Evolutionary conservation across 1,140 invertebrate species (phyloP).

Genomic region (Drosophila lacteicornis): DNA sequence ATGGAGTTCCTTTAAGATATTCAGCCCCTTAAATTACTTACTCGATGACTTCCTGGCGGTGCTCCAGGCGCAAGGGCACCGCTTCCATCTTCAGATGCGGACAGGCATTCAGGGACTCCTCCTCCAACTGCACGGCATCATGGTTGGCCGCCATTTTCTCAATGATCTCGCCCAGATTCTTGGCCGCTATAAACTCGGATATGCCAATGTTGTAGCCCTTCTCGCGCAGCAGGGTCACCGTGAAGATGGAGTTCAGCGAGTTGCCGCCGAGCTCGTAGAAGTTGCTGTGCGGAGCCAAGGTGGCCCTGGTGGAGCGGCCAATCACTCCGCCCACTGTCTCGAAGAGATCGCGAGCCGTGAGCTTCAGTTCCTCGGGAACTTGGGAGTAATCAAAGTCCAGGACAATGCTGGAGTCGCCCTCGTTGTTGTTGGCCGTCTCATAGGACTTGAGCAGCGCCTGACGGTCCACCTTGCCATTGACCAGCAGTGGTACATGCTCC

Average conservation of each 20-base stretch:
- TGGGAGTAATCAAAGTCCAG: constrained; percentile 87
- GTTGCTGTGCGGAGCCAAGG: constrained; percentile 88
- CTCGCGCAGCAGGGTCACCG: constrained; percentile 91
- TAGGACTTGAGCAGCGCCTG: constrained; percentile 90
- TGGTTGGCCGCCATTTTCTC: constrained; percentile 85
- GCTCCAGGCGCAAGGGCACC: constrained; percentile 87
- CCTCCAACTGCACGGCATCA: constrained; percentile 65
- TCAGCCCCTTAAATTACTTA: constrained; percentile 63
- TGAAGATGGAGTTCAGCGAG: constrained; percentile 93
- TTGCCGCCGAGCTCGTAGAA: constrained; percentile 95
- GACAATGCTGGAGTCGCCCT: constrained; percentile 77
- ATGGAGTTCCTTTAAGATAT: fast-evolving
- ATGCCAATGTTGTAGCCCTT: constrained; percentile 92
- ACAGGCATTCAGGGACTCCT: constrained; percentile 64
- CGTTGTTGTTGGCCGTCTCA: constrained; percentile 88
- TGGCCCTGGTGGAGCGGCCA: constrained; percentile 87
- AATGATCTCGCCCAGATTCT: constrained; percentile 89
- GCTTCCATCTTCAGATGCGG: constrained; percentile 85
- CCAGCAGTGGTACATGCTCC: constrained; percentile 90
- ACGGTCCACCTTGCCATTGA: constrained; percentile 94
- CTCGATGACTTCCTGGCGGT: constrained; percentile 88
- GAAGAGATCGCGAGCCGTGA: constrained; percentile 89
- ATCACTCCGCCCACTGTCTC: constrained; percentile 90
- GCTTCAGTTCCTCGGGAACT: constrained; percentile 86
- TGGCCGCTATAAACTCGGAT: constrained; percentile 91